These are phyloP conservation scores for Sebastes steindachneri DNA, from an alignment of 2,797 vertebrate genomes.

Conservation along the genomic window DNA sequence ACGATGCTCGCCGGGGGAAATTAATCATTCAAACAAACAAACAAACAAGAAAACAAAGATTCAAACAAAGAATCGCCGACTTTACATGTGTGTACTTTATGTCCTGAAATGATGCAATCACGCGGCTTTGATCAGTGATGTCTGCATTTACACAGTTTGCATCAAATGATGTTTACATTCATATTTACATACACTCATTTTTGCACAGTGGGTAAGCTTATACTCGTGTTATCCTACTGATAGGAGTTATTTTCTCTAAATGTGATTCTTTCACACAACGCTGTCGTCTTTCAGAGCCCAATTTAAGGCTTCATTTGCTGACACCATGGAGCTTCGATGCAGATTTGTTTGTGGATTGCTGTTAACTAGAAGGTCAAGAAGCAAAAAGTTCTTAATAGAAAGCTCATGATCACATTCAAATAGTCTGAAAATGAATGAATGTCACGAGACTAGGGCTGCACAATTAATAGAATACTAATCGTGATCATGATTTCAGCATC, in stretches of 20 bases:
- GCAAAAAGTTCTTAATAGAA: background rate
- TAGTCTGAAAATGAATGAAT: background rate
- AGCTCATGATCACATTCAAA: background rate
- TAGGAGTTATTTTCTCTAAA: background rate
- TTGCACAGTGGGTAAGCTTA: background rate
- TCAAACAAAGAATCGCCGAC: background rate
- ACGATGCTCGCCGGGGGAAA: slow-evolving; percentile 45
- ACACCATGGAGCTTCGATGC: background rate
- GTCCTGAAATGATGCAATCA: background rate
- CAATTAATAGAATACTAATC: too few relatives aligned
- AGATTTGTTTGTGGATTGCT: background rate
- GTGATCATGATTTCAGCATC: too few relatives aligned
- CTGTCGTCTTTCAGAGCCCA: background rate
- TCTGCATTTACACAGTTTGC: background rate
- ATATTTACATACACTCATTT: background rate
- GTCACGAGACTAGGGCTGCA: too few relatives aligned
- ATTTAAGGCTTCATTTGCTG: background rate
- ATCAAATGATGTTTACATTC: background rate
- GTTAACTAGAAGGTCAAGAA: background rate
- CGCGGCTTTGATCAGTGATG: background rate
- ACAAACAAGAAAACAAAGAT: slow-evolving; percentile 2
- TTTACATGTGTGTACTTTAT: background rate
- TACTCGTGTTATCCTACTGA: background rate
- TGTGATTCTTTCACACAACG: background rate
- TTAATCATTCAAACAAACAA: slow-evolving; percentile 41